These are phyloP conservation scores for Caenorhabditis tropicalis DNA, from an alignment of 1,140 invertebrate species.

Conservation along the genomic window DNA sequence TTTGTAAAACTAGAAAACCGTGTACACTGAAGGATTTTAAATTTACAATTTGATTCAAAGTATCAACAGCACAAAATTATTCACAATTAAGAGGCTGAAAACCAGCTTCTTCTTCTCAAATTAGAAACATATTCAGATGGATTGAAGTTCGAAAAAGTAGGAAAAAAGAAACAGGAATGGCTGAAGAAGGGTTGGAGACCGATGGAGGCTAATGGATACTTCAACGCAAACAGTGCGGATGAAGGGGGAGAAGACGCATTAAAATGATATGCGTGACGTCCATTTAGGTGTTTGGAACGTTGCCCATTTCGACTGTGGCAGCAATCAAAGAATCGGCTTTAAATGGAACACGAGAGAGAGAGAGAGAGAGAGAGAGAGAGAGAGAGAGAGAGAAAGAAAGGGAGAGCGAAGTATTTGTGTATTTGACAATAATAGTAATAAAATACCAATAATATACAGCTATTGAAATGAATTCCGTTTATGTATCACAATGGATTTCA, in stretches of 20 bases:
- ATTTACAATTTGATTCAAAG: no score
- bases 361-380: neutral
- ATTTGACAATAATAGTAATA: conserved; percentile 26
- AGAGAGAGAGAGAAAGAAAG: neutral
- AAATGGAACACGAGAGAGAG: neutral
- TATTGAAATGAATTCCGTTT: neutral
- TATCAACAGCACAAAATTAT: no score
- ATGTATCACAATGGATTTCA: neutral
- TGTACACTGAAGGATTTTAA: no score
- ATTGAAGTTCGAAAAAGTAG: conserved; percentile 12
- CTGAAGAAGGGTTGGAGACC: neutral
- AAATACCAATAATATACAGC: conserved; percentile 18
- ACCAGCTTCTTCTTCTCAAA: neutral
- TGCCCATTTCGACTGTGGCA: conserved; percentile 9
- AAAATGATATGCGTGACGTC: conserved; percentile 43
- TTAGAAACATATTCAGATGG: neutral
- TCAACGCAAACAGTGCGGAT: conserved; percentile 21
- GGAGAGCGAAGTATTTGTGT: neutral
- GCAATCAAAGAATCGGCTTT: neutral
- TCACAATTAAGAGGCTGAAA: neutral
- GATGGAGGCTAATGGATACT: conserved; percentile 36
- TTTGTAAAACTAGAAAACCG: neutral
- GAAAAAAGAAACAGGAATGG: conserved; percentile 34
- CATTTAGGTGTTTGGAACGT: conserved; percentile 22
- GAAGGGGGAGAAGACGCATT: neutral